These are phyloP conservation scores for Leptinotarsa juncta DNA, from an alignment of 2,888 invertebrate genomes.

Conservation along the genomic window DNA sequence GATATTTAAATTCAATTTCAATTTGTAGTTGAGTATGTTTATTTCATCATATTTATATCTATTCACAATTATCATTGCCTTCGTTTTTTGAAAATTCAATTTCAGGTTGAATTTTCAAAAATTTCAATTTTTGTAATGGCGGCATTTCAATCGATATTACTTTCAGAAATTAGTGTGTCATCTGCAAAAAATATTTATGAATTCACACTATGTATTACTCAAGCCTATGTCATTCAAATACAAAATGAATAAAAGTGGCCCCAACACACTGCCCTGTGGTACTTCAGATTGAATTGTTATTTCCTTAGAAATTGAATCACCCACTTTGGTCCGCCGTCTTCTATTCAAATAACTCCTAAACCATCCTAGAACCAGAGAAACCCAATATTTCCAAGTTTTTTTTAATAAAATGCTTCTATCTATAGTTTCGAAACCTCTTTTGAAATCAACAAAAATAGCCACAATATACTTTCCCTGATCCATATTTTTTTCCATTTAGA, in stretches of 20 bases:
- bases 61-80: neutral
- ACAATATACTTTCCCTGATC: constrained; percentile 1
- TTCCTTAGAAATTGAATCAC: constrained; percentile 12
- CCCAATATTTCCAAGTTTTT: constrained; percentile 1
- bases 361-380: constrained; percentile 2
- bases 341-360: neutral
- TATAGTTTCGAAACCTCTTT: constrained; percentile 4
- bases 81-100: neutral
- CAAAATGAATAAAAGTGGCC: neutral
- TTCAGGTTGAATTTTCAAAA: neutral
- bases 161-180: constrained; percentile 8
- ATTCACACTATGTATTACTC: constrained; percentile 10
- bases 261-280: neutral
- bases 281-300: neutral
- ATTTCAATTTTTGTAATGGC: neutral
- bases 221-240: constrained; percentile 18
- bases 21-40: constrained; percentile 8
- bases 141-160: constrained; percentile 3
- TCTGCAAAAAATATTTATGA: neutral
- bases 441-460: neutral
- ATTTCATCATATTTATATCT: constrained; percentile 10
- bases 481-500: neutral
- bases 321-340: neutral
- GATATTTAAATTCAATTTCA: neutral
- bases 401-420: neutral